Percentiles rank a stretch among this genome's conserved stretches.
Conservation (phyloP, 2,888 invertebrate species). For the Hetaerina titia region DNA sequence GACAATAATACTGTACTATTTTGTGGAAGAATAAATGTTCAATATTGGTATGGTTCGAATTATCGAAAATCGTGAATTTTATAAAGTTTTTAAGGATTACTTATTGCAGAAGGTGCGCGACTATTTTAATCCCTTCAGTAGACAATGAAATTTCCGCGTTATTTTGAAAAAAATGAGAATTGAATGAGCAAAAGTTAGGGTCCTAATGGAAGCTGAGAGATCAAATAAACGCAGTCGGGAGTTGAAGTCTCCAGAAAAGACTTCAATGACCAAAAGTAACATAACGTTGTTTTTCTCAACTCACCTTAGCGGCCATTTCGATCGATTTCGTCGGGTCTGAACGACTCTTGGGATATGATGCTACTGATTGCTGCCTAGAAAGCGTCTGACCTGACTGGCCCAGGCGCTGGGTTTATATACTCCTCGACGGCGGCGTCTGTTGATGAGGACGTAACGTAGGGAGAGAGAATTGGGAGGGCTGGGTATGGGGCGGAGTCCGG, state of each 20-base stretch:
- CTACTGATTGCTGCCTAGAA: constrained; percentile 54
- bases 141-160: neutral
- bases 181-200: neutral
- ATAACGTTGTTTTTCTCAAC: neutral
- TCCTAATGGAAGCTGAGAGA: neutral
- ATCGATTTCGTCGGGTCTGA: constrained; percentile 41
- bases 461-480: constrained; percentile 26
- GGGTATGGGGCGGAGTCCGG: constrained; percentile 24
- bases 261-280: neutral
- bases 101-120: neutral
- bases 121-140: neutral
- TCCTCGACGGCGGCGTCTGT: neutral
- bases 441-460: constrained; percentile 36
- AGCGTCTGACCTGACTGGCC: constrained; percentile 60
- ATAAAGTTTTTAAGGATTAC: no score
- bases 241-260: neutral
- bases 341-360: constrained; percentile 46
- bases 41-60: no score
- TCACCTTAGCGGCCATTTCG: constrained; percentile 65
- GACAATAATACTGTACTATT: no score
- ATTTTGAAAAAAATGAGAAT: neutral
- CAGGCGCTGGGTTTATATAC: constrained; percentile 49
- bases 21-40: no score
- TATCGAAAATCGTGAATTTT: no score
- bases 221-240: neutral